Evolutionary conservation across 2,888 invertebrate species (phyloP), one percentile per base, ranked within the genome.

Genomic region (Agonopterix arenella): DNA sequence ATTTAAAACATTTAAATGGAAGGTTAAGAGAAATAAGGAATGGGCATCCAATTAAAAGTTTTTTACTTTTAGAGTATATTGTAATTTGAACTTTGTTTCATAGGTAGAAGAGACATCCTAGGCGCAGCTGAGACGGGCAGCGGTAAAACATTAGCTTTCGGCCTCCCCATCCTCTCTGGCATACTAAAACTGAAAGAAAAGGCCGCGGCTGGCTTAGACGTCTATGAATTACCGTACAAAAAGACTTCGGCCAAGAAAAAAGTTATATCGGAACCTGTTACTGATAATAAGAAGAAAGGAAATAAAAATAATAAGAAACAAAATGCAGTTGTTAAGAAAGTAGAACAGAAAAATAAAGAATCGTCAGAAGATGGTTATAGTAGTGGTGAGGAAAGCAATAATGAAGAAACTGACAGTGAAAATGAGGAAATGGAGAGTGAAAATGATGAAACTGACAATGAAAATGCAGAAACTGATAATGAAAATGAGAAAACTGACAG

Each of bases 51-150:
- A 13, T 13, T 13, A 2, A 18, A 18, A 18, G 18, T 18, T 18
- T 18, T 18, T 1, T 3, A 4, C 4, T 18, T 18, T 18, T 4
- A 18, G 4, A 18, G 4, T 28, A 28, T 1, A 28, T 7, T 28
- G 7, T 5, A 28, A 1, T 40, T 40, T 40, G 2, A 40, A n/a
- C 9, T 40, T n/a, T n/a, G 10, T 40, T n/a, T 40, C n/a, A 11
- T 63, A 91, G 92, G 93, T 42, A 91, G 93, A 46, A 92, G 95
- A 80, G 98, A 99, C 79, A 96, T 99, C 60, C 82, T 99, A 1
- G 99, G 98, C n/a, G 99, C 99, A 50, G 99, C 99, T 2, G 98
- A 99, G 90, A 99, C 99, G 0, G 99, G 99, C 0, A 98, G 98
- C 80, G 99, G 99, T 0, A 99, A 99, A 90, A 99, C 99, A 0